A percentile compares a stretch with the other conserved stretches of the same genome.
Conservation (phyloP, 2,113 vertebrate genomes). For the Urocolius indicus region DNA sequence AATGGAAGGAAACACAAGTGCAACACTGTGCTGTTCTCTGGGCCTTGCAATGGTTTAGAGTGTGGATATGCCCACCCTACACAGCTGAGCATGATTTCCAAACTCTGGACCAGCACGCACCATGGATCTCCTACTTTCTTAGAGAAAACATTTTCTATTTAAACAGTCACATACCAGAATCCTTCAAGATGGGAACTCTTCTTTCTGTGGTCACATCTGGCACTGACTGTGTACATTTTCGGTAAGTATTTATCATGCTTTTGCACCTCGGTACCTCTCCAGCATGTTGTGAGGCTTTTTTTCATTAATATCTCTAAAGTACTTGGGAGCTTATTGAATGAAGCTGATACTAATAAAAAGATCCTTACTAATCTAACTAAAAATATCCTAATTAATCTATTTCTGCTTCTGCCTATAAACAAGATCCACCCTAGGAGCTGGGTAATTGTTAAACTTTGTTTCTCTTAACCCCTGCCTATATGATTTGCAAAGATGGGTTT, state of each 20-base stretch:
- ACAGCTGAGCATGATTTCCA: background rate
- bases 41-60: background rate
- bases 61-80: background rate
- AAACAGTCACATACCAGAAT: background rate
- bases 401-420: background rate
- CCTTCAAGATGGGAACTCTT: background rate
- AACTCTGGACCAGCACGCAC: background rate
- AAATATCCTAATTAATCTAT: no score
- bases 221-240: background rate
- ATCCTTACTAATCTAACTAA: no score
- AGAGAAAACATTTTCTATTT: background rate
- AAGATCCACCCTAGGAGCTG: background rate
- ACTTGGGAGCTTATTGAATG: background rate
- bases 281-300: background rate
- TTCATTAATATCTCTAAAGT: background rate
- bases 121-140: background rate
- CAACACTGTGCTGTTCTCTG: background rate
- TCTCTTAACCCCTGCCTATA: background rate
- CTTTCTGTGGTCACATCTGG: background rate
- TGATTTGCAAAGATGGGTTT: background rate
- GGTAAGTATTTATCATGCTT: background rate
- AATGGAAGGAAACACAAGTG: background rate
- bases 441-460: background rate
- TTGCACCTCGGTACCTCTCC: background rate
- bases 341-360: background rate